Percentiles rank a stretch among this genome's conserved stretches.
Conservation (phyloP, 2,888 invertebrate genomes). For the Ectemnius lituratus region DNA sequence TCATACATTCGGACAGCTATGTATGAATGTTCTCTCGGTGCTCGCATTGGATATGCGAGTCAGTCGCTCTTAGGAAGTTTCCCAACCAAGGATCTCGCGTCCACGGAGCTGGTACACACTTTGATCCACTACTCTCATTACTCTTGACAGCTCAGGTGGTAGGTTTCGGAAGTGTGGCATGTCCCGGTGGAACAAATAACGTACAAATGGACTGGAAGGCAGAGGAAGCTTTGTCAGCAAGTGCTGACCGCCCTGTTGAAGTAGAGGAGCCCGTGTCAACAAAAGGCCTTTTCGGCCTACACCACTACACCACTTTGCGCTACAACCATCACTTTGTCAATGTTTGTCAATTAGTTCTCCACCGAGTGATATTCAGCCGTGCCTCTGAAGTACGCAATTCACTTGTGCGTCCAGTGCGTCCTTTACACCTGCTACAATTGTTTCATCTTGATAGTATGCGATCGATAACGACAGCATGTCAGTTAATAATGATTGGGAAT, state of each 20-base stretch:
- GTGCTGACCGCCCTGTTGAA: constrained; percentile 57
- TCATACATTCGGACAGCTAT: too few species aligned
- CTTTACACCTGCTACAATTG: too few species aligned
- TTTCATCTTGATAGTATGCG: neutral
- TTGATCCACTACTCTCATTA: too few species aligned
- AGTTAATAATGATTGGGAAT: too few species aligned
- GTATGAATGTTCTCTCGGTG: too few species aligned
- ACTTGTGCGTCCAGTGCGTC: constrained; percentile 16
- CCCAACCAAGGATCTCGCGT: too few species aligned
- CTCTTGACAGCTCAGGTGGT: too few species aligned
- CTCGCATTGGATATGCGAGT: too few species aligned
- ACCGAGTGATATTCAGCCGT: constrained; percentile 52
- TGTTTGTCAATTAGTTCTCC: constrained; percentile 72
- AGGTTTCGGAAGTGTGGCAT: constrained; percentile 8
- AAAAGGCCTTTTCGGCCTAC: constrained; percentile 63
- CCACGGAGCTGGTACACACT: too few species aligned
- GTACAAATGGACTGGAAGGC: constrained; percentile 70
- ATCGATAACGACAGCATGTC: neutral
- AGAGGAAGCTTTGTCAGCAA: constrained; percentile 61
- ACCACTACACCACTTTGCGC: constrained; percentile 50
- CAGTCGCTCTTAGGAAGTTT: too few species aligned
- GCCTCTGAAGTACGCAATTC: constrained; percentile 42
- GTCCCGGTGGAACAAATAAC: constrained; percentile 19
- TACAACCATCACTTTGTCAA: constrained; percentile 67
- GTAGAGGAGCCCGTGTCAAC: constrained; percentile 68